A percentile compares a stretch with the other conserved stretches of the same genome.
Evolutionary conservation across 2,113 vertebrate species (phyloP).

Genomic region (Natator depressus): DNA sequence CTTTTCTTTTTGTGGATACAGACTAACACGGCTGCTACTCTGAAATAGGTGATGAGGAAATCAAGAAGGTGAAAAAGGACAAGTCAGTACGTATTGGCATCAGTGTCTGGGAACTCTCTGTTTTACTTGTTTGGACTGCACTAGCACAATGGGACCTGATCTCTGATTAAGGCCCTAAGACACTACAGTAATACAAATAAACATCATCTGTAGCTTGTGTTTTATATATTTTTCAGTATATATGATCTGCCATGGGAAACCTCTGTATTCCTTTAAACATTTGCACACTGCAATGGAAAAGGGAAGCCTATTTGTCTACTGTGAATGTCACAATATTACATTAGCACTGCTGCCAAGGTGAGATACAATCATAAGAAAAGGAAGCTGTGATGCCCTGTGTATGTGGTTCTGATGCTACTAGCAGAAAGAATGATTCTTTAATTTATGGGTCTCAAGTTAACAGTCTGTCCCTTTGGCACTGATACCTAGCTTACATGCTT

Average conservation of each 20-base stretch:
- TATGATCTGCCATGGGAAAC: neutral
- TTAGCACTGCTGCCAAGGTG: neutral
- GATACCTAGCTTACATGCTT: neutral
- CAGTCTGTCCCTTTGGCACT: neutral
- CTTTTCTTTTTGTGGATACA: no score
- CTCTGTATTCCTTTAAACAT: fast-evolving
- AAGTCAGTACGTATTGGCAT: neutral
- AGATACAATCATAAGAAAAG: neutral
- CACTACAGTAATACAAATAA: neutral
- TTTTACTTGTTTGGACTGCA: neutral
- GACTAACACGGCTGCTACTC: no score
- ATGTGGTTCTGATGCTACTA: neutral
- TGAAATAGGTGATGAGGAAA: neutral
- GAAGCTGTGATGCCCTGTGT: fast-evolving
- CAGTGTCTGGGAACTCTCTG: neutral
- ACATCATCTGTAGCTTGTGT: neutral
- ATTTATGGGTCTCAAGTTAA: neutral
- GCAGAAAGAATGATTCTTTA: neutral
- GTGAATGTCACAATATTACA: neutral
- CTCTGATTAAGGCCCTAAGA: neutral
- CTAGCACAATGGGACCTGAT: neutral
- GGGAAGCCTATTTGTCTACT: neutral
- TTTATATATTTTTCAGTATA: neutral
- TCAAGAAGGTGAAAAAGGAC: neutral
- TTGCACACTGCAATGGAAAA: fast-evolving